Evolutionary conservation across 2,113 vertebrate species (phyloP).

Genomic region (Rhombomys opimus): DNA sequence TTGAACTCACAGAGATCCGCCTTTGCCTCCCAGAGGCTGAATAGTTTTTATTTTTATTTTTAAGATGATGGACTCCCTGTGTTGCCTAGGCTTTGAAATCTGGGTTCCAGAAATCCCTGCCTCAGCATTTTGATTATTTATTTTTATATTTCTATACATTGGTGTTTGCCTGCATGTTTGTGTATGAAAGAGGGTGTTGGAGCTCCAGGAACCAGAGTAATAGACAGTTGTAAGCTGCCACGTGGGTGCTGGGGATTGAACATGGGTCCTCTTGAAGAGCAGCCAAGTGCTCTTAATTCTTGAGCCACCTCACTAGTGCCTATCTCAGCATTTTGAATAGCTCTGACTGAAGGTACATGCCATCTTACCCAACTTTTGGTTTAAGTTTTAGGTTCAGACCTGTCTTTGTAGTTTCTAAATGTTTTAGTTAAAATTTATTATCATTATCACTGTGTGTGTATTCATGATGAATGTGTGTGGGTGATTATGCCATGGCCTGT

Average conservation of each 20-base stretch:
- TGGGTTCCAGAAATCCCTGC: not conserved
- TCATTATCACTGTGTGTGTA: not conserved
- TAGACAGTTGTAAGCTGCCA: no score
- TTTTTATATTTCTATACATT: no score
- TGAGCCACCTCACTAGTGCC: no score
- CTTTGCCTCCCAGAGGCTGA: not conserved
- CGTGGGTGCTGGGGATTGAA: no score
- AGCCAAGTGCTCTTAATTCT: no score
- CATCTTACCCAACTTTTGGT: not conserved
- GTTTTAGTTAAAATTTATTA: not conserved
- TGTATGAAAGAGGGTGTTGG: no score
- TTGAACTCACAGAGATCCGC: not conserved
- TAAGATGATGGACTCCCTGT: not conserved
- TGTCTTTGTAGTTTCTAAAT: slow-evolving; percentile 19
- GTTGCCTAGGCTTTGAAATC: not conserved
- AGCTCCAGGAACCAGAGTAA: no score
- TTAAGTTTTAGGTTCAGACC: slow-evolving; percentile 18
- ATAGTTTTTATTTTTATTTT: not conserved
- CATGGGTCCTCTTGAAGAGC: no score
- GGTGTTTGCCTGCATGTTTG: no score
- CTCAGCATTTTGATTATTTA: not conserved
- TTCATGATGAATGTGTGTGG: no score
- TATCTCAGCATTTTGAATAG: not conserved
- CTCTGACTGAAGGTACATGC: not conserved
- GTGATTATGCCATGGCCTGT: not conserved